Base-by-base conservation (phyloP, 2,797 vertebrate species). In the Acipenser oxyrinchus region DNA sequence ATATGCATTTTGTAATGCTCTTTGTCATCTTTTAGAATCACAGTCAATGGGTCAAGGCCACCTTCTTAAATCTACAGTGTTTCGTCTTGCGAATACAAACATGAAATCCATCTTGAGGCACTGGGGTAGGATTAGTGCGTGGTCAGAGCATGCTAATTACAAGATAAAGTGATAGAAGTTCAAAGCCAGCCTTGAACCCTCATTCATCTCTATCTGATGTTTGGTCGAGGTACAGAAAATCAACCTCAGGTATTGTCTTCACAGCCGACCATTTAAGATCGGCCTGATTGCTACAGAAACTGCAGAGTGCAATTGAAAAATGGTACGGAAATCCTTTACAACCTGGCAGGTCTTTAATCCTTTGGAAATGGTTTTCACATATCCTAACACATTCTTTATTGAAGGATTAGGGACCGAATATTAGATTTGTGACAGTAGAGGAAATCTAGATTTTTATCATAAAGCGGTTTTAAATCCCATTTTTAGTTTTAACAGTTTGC, bases 301-400 rank as follows among this genome's bases (percentile, higher is more conserved):
- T 68, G 57, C 5, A 51, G 57, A 65, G 49, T 49, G 59, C 63
- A 62, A 49, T 13, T 63, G 18, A 53, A 23, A 68, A 71, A 66
- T 60, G 5, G 55, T n/a, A 15, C 23, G 51, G 49, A 68, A 71
- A 71, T 65, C 59, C 63, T 49, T 62, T 57, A 60, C 60, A 62
- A 12, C 51, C 50, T 49, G 70, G 50, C 66, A 60, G 62, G 12
- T 37, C 57, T 51, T 53, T 68, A 71, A 71, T 68, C 70, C 62
- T 10, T 55, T 57, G 63, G 62, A 71, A 71, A 71, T 68, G 62
- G 62, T 15, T 68, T 64, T 71, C 57, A 71, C 68, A 68, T 68
- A 60, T 66, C 66, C 58, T 64, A 63, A 67, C 63, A 60, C 62
- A 53, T 64, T 68, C 62, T 68, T 71, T 68, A 50, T 68, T 23